Base-by-base conservation (phyloP, 2,888 invertebrate species). In the Neoaliturus tenellus region DNA sequence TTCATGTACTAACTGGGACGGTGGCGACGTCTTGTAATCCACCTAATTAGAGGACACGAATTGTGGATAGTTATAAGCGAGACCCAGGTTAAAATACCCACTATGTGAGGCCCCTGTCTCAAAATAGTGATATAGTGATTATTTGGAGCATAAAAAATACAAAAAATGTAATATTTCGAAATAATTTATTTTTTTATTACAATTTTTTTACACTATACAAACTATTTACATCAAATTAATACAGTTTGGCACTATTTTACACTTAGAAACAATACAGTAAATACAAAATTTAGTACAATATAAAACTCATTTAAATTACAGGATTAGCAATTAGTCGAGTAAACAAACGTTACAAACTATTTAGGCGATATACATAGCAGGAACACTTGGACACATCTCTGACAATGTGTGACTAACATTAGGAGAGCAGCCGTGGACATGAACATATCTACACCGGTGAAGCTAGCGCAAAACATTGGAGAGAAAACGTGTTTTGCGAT, bases 121-220 rank as follows among this genome's bases (percentile, higher is more conserved):
- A n/a, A n/a, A n/a, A n/a, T n/a, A n/a, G n/a, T n/a, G n/a, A n/a
- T n/a, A n/a, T n/a, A n/a, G n/a, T n/a, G n/a, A n/a, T n/a, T n/a
- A n/a, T n/a, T n/a, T 44, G 44, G 44, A 44, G 17, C 17, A 51
- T 23, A 17, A 17, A 48, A 17, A 14, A 48, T 17, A 48, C n/a
- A 51, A 62, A 12, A 28, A 8, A 17, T 55, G 28, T 62, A 69
- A 69, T 75, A 41, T 81, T 81, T 81, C 62, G 69, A 67, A 81
- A 81, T 81, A 81, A 81, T 69, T 81, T 81, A 81, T 81, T 81
- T 69, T n/a, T 81, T 51, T 81, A 81, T 71, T 81, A 81, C 81
- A 81, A 81, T 67, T 81, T 67, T 67, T 81, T 58, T 81, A 81
- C 81, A 81, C 69, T 81, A 81, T 81, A 48, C 48, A 81, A 48